Conservation (phyloP, 2,797 vertebrate genomes). For the Galago senegalensis region DNA sequence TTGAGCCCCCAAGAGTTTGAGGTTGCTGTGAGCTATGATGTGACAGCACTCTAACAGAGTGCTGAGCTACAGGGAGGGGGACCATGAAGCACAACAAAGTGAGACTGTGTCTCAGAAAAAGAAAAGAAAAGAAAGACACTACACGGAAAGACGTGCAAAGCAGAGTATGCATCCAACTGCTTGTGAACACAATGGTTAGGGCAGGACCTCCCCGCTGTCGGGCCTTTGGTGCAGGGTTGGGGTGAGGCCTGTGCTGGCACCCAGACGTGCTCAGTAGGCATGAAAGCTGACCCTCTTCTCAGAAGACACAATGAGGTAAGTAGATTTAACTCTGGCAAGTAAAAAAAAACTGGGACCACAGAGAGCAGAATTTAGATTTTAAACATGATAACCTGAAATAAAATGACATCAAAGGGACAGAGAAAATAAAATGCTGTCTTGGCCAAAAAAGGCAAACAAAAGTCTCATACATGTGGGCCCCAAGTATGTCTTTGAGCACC, state of each 20-base stretch:
- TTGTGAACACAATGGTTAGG: accelerated
- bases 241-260: neutral
- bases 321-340: neutral
- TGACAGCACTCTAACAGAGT: no score
- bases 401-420: neutral
- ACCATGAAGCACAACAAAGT: no score
- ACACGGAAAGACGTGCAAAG: neutral
- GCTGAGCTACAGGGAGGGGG: no score
- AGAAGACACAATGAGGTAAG: neutral
- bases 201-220: accelerated
- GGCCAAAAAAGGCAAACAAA: neutral
- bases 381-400: neutral
- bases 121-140: neutral
- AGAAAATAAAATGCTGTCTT: neutral
- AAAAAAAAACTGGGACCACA: neutral
- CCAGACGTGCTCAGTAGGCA: neutral
- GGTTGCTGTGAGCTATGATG: no score
- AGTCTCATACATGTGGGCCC: neutral
- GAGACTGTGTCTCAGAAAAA: no score
- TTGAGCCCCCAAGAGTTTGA: no score
- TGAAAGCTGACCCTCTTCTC: neutral
- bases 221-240: no score
- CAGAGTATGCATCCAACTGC: neutral
- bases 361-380: neutral
- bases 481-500: neutral